Base-by-base conservation (phyloP, 2,797 vertebrate species). In the Heteromormyrus szaboi region DNA sequence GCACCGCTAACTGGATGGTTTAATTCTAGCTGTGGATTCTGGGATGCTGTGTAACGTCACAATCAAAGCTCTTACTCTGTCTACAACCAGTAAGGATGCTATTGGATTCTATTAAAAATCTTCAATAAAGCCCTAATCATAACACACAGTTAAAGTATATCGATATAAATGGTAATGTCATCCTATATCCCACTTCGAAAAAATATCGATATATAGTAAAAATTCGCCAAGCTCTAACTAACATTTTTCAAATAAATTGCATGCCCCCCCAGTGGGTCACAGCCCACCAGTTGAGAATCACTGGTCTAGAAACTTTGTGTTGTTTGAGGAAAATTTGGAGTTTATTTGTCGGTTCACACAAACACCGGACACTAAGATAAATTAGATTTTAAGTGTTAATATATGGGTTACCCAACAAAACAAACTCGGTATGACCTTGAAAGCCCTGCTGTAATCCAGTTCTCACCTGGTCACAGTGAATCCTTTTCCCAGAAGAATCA, bases 401-500 rank as follows among this genome's bases (percentile, higher is more conserved):
- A 62, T 25, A 9, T 22, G 8, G 59, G 59, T 25, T 25, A 62
- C 59, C 59, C n/a, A 25, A 62, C 59, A 62, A 62, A 62, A 25
- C 8, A 62, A 62, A 3, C 22, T 62, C 0, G 8, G 59, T 11
- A n/a, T 89, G 76, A 50, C 41, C 83, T 25, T 68, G 54, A 76
- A 12, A 53, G 84, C 89, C 89, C 89, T 62, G 81, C 91, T 92
- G 11, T n/a, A 19, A 9, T 72, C 54, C 81, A 51, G 22, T 68
- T 22, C 62, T 79, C 89, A 96, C 96, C 97, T 97, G 93, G 97
- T 98, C 93, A 98, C 97, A 8, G 97, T 98, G 94, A 98, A 98
- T 91, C 97, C 97, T 95, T 98, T 98, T 85, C 97, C 97, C 94
- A 98, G 93, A 88, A 98, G 94, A 90, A 98, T 97, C 90, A 98